Evolutionary conservation across 2,797 vertebrate species (phyloP), one percentile per base, ranked within the genome.

Genomic region (Acanthopagrus latus): DNA sequence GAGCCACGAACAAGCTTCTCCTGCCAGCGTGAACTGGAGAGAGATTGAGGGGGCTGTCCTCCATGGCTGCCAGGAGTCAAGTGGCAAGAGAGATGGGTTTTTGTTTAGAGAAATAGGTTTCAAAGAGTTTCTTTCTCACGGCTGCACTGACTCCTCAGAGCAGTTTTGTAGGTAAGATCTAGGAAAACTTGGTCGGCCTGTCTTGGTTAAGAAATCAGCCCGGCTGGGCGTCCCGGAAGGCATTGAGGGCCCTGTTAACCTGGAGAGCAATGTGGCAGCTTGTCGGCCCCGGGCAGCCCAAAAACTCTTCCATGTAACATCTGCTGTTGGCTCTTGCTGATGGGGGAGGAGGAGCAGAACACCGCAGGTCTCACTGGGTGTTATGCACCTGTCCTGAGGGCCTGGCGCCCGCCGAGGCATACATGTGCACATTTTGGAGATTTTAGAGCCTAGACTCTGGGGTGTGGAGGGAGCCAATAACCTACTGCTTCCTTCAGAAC

Each of bases 221-320:
- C 5, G 25, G 3, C 55, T 46, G 50, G 21, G 68, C 21, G 7
- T 78, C 44, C 44, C 44, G 48, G 7, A 73, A 59, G 41, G 56
- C 71, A 55, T 10, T 3, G 55, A 74, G 29, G 29, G 41, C n/a
- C 51, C 18, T 64, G 70, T 85, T 81, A 80, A 83, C 78, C 76
- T 64, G 59, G 27, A 78, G 84, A 85, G 71, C 76, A 66, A 41
- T 59, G 62, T 46, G 71, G 76, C 86, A 87, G 85, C 77, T 83
- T 76, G 73, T 67, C 64, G 20, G 71, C 85, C 86, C 33, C 57
- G 62, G 82, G 83, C 85, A 17, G 52, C 69, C 68, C 23, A 66
- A 27, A 80, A 78, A 51, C 57, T 59, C 47, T 68, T 58, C 41
- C 38, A 69, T 59, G 54, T 70, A 82, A 78, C 86, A 91, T 86